Evolutionary conservation across 2,113 vertebrate species (phyloP), one percentile per base, ranked within the genome.

Genomic region (Centropristis striata): DNA sequence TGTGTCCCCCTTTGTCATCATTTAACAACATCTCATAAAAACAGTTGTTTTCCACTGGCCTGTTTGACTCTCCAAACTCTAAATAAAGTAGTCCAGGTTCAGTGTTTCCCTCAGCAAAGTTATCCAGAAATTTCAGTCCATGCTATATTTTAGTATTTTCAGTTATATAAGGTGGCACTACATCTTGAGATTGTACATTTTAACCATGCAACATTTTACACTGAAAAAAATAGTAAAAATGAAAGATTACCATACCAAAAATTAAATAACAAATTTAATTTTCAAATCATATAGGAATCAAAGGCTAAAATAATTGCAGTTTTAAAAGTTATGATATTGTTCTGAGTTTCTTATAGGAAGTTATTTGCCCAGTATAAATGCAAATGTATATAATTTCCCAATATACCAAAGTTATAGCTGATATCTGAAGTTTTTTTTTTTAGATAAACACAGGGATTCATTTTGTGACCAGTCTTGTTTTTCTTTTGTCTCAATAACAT

Each of bases 21-120:
- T 67, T 60, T 76, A 36, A 76, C 72, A 49, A 7, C 39, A 23
- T 25, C 41, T 63, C 61, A 57, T 81, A 61, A 77, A 75, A 71
- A 37, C 32, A 16, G 47, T 39, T 51, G 21, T 27, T 67, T 77
- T 77, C 44, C 28, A 49, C 5, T 4, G 50, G 4, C 25, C 7
- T 39, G 11, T 76, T 71, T 71, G 21, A 39, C 16, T 41, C 21
- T 14, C 13, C 27, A 60, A 16, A 28, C n/a, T 12, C 70, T 23
- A 32, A 32, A 32, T 32, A 32, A 32, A 28, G 21, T 51, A 21
- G 13, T 28, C 20, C 25, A 63, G 46, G 23, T 13, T 50, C 32
- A 27, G 15, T 1, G 1, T 55, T 9, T 8, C 37, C 37, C 37
- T 39, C 9, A 39, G 37, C 8, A 39, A 10, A 39, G 37, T 39